These are phyloP conservation scores for Gymnobelideus leadbeateri DNA, from an alignment of 2,113 vertebrate species.

Conservation along the genomic window DNA sequence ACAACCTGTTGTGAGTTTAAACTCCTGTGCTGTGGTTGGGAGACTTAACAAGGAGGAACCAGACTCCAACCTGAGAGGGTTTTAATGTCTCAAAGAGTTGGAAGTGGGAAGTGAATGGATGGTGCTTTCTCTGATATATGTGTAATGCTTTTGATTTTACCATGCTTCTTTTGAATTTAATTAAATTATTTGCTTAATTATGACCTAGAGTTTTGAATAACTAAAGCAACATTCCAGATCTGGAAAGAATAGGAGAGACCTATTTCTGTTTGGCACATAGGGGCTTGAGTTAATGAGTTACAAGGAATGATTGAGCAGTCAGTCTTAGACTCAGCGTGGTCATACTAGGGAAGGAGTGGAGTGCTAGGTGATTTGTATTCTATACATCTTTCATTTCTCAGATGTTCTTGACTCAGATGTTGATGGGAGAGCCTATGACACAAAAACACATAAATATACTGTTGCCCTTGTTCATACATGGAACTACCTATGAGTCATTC, in stretches of 20 bases:
- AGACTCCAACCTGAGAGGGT: not conserved
- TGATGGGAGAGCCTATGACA: not conserved
- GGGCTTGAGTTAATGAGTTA: not conserved
- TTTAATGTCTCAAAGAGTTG: not conserved
- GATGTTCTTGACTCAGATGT: not conserved
- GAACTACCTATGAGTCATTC: slow-evolving; percentile 43
- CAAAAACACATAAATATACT: not conserved
- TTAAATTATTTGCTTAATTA: not conserved
- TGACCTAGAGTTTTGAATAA: not conserved
- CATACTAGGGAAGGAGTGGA: not conserved
- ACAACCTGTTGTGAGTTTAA: not conserved
- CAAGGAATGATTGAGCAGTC: not conserved
- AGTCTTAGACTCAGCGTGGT: not conserved
- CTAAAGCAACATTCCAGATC: not conserved
- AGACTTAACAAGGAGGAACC: not conserved
- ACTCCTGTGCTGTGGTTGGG: not conserved
- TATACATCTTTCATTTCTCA: not conserved
- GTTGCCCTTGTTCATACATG: slow-evolving; percentile 11
- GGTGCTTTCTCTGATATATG: not conserved
- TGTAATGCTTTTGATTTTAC: not conserved
- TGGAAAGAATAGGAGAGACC: not conserved
- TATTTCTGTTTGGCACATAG: not conserved
- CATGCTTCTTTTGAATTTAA: not conserved
- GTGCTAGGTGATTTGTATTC: not conserved
- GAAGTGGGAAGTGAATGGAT: not conserved